Base-by-base conservation (phyloP, 1,140 invertebrate genomes). In the Tetramorium alpestre region DNA sequence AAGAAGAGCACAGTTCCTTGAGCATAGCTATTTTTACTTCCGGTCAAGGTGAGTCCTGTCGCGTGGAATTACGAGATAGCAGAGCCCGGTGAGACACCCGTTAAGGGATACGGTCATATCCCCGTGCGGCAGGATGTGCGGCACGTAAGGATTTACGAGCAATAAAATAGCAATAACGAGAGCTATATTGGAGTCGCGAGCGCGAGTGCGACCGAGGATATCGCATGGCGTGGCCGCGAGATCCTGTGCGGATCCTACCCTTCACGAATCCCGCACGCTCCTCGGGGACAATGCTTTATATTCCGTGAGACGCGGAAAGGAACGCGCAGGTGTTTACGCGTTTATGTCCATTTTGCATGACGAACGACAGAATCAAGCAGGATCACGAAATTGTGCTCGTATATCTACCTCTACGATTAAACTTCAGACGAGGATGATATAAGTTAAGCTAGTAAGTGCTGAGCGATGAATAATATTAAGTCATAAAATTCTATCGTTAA, bases 91-190 rank as follows among this genome's bases (percentile, higher is more conserved):
- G 69, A 67, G 90, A 76, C 87, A 76, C 25, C 85, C 85, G 85
- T 91, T 89, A 90, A 90, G 76, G 60, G 87, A 88, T 81, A 88
- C 76, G 76, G 49, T 76, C 90, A 77, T 91, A 73, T 90, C 75
- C 89, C 87, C 51, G 73, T 80, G 85, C 49, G 73, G 75, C 67
- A 62, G 80, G 81, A 90, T 77, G 51, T 51, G 76, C 90, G 87
- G 84, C 86, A 85, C 82, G 70, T 58, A 64, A 90, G 87, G 92
- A 94, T 94, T 94, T 94, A 94, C 91, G 93, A 91, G 90, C 93
- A 93, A 94, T 94, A 94, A 94, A 94, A 91, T 94, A 93, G 92
- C 93, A 94, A 94, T 94, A 94, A 94, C 93, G 93, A 94, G 91
- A 90, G 86, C 89, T 91, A 92, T 89, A 92, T 93, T 85, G 91